These are phyloP conservation scores for Verasper variegatus DNA, from an alignment of 2,113 vertebrate species.

Conservation along the genomic window DNA sequence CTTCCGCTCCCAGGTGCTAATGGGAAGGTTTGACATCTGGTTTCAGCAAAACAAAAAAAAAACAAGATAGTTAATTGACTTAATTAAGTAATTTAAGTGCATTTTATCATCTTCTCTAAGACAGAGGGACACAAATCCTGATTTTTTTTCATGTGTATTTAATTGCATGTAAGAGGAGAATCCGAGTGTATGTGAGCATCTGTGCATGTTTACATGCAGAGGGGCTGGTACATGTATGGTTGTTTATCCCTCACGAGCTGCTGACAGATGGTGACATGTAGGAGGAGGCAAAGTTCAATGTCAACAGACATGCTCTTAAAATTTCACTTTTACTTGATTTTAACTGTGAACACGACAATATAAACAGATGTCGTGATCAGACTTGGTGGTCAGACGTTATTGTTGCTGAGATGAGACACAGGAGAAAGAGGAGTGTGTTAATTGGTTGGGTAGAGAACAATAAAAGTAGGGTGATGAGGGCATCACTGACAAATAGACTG, in stretches of 20 bases:
- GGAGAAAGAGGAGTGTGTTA: not conserved
- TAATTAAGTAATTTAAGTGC: not conserved
- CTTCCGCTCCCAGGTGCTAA: constrained; percentile 9
- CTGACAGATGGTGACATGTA: constrained; percentile 34
- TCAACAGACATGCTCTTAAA: constrained; percentile 1
- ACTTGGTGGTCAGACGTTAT: not conserved
- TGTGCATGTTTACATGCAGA: constrained; percentile 26
- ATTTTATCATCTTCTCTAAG: not conserved
- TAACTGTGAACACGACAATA: not conserved
- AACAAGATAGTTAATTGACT: not conserved
- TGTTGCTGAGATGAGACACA: not conserved
- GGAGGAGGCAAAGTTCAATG: constrained; percentile 15
- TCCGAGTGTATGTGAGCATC: constrained; percentile 24
- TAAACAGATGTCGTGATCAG: not conserved
- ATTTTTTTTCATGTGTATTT: not conserved
- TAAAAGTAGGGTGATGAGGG: constrained; percentile 36
- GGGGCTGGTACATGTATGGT: constrained; percentile 1
- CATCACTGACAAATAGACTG: constrained; percentile 34
- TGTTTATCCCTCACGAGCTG: constrained; percentile 27
- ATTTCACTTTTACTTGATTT: constrained; percentile 2
- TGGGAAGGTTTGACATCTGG: not conserved
- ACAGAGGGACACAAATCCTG: not conserved
- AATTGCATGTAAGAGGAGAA: not conserved
- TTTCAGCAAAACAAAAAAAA: not conserved
- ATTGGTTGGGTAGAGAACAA: constrained; percentile 7